Conservation (phyloP, 1,140 invertebrate genomes). For the Luehdorfia chinensis region DNA sequence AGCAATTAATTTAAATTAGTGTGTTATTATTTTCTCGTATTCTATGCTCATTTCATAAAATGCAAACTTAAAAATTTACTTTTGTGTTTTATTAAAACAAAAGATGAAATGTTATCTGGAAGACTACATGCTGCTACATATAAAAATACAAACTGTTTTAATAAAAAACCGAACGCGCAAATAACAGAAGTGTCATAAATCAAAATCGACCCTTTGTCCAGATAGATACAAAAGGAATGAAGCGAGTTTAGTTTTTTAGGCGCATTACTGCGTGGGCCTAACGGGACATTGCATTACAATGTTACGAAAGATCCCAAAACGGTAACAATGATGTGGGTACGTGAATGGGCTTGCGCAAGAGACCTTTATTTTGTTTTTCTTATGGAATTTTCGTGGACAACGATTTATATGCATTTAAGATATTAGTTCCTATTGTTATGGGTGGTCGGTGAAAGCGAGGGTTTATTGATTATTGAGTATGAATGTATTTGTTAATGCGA, state of each 20-base stretch:
- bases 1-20: too few species aligned
- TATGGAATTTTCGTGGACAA: conserved; percentile 50
- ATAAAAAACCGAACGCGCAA: not conserved
- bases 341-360: conserved; percentile 64
- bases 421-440: conserved; percentile 34
- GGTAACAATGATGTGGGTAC: conserved; percentile 44
- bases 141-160: conserved; percentile 9
- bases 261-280: conserved; percentile 45
- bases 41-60: too few species aligned
- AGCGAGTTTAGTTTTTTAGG: conserved; percentile 41
- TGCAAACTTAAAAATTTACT: not conserved
- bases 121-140: conserved; percentile 10
- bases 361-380: conserved; percentile 45
- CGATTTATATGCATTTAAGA: conserved; percentile 34
- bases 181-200: conserved; percentile 1
- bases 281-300: conserved; percentile 56
- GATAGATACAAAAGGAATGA: conserved; percentile 51
- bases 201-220: conserved; percentile 24
- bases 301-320: conserved; percentile 45
- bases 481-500: conserved; percentile 7
- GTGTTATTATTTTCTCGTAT: too few species aligned
- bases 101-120: conserved; percentile 9
- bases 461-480: conserved; percentile 18
- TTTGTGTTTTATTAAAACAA: conserved; percentile 8
- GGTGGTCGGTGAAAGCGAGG: conserved; percentile 46